A percentile compares a stretch with the other conserved stretches of the same genome.
phyloP scores from a whole-genome alignment of 2,797 vertebrate species.

The Eremophila alpestris region DNA sequence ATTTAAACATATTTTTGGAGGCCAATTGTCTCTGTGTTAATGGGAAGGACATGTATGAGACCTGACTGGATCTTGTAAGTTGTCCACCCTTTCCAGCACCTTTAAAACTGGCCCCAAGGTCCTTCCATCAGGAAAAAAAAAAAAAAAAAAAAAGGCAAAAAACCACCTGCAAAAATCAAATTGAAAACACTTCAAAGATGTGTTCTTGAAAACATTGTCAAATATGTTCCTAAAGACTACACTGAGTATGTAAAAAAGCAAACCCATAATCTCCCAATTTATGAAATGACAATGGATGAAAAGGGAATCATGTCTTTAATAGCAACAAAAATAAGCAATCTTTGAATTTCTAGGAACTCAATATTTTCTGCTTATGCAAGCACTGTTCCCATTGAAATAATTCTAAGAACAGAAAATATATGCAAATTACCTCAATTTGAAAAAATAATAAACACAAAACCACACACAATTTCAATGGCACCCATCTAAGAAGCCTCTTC shows the following conservation, averaged over 20 bases:
- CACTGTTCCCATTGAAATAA: background rate
- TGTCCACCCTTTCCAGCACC: background rate
- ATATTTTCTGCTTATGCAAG: background rate
- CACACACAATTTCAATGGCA: background rate
- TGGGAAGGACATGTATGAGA: background rate
- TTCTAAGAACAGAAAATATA: background rate
- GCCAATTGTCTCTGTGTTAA: background rate
- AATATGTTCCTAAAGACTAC: background rate
- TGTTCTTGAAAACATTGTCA: background rate
- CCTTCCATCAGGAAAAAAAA: background rate
- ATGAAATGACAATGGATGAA: background rate
- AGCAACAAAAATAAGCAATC: background rate
- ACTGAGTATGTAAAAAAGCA: background rate
- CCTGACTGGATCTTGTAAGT: background rate
- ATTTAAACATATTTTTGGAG: background rate
- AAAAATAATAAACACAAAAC: background rate
- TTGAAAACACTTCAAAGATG: background rate
- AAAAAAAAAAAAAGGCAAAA: no score
- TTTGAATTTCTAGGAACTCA: background rate
- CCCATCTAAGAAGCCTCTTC: background rate
- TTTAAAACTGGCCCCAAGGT: background rate
- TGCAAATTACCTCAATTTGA: background rate
- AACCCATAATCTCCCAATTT: background rate
- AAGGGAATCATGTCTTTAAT: background rate
- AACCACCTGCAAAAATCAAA: background rate